These are phyloP conservation scores for Thamnaconus septentrionalis DNA, from an alignment of 2,113 vertebrate species.

Conservation along the genomic window DNA sequence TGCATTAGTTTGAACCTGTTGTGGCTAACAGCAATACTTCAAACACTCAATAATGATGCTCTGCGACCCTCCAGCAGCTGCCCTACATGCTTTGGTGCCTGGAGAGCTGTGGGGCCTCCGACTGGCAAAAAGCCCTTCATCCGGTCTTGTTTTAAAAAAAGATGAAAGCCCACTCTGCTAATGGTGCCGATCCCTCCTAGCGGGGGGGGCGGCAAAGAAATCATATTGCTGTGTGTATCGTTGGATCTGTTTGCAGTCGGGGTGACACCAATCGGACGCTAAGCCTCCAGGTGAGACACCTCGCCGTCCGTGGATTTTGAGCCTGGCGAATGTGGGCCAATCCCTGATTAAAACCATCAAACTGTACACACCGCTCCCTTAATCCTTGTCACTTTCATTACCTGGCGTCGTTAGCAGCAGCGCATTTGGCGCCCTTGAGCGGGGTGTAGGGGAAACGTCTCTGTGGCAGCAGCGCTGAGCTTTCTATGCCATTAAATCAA, in stretches of 20 bases:
- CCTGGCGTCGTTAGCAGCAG: slow-evolving; percentile 38
- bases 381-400: slow-evolving; percentile 67
- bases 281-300: slow-evolving; percentile 62
- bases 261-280: slow-evolving; percentile 20
- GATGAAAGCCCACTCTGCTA: slow-evolving; percentile 42
- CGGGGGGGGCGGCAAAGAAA: slow-evolving; percentile 14
- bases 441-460: slow-evolving; percentile 27
- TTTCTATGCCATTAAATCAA: slow-evolving; percentile 35
- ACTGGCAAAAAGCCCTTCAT: slow-evolving; percentile 30
- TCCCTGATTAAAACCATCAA: slow-evolving; percentile 64
- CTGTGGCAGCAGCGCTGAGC: slow-evolving; percentile 4
- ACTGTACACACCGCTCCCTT: slow-evolving; percentile 35
- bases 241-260: slow-evolving; percentile 31
- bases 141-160: slow-evolving; percentile 40
- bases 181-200: slow-evolving; percentile 6
- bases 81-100: slow-evolving; percentile 19
- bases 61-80: slow-evolving; percentile 22
- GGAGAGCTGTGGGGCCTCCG: slow-evolving; percentile 8
- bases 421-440: slow-evolving; percentile 13
- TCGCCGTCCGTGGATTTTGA: slow-evolving; percentile 30
- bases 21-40: slow-evolving; percentile 7
- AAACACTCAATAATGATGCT: slow-evolving; percentile 10
- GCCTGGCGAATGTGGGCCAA: slow-evolving; percentile 64
- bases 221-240: slow-evolving; percentile 10
- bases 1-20: neutral